Conservation (phyloP, 2,113 vertebrate genomes). For the Ameiurus melas region DNA sequence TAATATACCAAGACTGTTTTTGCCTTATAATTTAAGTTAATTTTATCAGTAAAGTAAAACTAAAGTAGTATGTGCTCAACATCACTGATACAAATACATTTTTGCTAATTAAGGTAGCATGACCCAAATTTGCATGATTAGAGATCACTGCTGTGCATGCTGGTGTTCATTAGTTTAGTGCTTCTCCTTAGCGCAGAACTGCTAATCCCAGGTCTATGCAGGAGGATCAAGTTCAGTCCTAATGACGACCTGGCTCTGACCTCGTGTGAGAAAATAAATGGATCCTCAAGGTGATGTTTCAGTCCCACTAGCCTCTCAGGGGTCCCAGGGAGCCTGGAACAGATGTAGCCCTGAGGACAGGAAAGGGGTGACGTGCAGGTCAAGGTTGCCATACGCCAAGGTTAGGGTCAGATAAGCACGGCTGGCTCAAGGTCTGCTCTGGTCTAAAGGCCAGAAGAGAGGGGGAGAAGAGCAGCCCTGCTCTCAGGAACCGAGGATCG, state of each 20-base stretch:
- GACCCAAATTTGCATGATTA: slow-evolving; percentile 33
- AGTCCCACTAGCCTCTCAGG: slow-evolving; percentile 80
- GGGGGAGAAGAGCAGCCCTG: slow-evolving; percentile 45
- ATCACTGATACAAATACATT: background rate
- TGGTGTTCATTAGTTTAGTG: slow-evolving; percentile 66
- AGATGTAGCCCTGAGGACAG: slow-evolving; percentile 79
- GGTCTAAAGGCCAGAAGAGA: slow-evolving; percentile 70
- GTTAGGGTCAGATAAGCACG: slow-evolving; percentile 82
- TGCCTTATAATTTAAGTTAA: background rate
- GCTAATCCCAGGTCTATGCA: slow-evolving; percentile 70
- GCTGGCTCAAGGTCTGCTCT: slow-evolving; percentile 71
- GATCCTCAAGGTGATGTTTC: slow-evolving; percentile 82
- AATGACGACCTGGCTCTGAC: slow-evolving; percentile 76
- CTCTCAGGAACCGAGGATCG: slow-evolving; percentile 68
- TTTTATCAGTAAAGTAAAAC: background rate
- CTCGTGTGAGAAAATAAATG: slow-evolving; percentile 81
- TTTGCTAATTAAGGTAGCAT: background rate
- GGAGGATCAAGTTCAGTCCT: slow-evolving; percentile 80
- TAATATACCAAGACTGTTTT: background rate
- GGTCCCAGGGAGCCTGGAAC: slow-evolving; percentile 74
- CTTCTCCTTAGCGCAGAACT: slow-evolving; percentile 59
- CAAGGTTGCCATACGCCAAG: slow-evolving; percentile 84
- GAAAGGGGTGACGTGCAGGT: slow-evolving; percentile 75
- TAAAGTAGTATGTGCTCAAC: background rate
- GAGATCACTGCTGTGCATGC: slow-evolving; percentile 39